These are phyloP conservation scores for Stegodyphus dumicola DNA, from an alignment of 1,140 invertebrate genomes.

Conservation along the genomic window DNA sequence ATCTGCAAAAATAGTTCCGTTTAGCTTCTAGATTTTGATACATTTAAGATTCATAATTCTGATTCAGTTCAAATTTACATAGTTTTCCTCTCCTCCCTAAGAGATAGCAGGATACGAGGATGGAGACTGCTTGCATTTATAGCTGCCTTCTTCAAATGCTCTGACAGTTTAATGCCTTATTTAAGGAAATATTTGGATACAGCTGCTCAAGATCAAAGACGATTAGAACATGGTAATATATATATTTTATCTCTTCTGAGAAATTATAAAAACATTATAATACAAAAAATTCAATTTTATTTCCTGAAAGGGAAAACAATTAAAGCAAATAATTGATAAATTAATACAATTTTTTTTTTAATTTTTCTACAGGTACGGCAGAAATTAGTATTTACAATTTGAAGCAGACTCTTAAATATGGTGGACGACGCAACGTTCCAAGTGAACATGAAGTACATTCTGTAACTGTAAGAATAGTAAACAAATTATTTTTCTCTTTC, in stretches of 20 bases:
- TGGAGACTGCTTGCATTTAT: constrained; percentile 51
- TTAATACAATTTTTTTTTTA: too few species aligned
- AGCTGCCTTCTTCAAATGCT: constrained; percentile 42
- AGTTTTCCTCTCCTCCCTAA: neutral
- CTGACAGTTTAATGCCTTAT: constrained; percentile 46
- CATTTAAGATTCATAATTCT: too few species aligned
- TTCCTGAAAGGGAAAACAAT: too few species aligned
- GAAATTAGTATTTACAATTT: constrained; percentile 42
- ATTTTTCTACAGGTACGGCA: constrained; percentile 28
- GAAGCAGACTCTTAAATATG: constrained; percentile 49
- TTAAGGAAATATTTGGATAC: constrained; percentile 56
- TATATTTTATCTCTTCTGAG: too few species aligned
- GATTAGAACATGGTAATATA: constrained; percentile 46
- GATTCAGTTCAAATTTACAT: too few species aligned
- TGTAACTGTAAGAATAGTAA: constrained; percentile 26
- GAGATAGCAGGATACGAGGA: constrained; percentile 42
- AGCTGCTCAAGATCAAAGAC: constrained; percentile 36
- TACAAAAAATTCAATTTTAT: too few species aligned
- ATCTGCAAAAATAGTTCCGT: too few species aligned
- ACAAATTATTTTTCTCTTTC: too few species aligned
- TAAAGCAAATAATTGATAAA: too few species aligned
- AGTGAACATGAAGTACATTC: constrained; percentile 34
- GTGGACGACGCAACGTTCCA: constrained; percentile 48
- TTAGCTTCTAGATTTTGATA: too few species aligned
- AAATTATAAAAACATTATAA: too few species aligned